Evolutionary conservation across 2,797 vertebrate genomes (phyloP), one percentile per base, ranked within the genome.

Genomic region (Vireo griseus): DNA sequence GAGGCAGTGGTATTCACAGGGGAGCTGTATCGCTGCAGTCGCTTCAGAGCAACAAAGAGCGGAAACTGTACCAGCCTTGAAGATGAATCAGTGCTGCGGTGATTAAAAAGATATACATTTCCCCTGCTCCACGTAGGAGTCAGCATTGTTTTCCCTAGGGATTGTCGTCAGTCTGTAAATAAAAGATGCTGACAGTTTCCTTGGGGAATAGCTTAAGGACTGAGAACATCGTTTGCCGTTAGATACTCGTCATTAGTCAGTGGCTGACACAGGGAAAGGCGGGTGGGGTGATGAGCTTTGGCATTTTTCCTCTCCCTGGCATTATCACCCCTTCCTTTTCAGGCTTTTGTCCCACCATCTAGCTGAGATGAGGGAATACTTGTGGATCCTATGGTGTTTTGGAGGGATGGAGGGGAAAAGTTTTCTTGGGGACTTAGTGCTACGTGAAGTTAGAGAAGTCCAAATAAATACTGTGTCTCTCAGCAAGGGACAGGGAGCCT

Each of bases 101-200:
- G 81, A 93, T 96, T 93, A 95, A 92, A 87, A 80, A 80, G 81
- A 89, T 86, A 44, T 7, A 68, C 22, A 16, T 82, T 95, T 88
- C 81, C 81, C 58, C 11, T 68, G 72, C 33, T 92, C 65, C 44
- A 22, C 6, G 1, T 10, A 72, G 78, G 72, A 95, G 67, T 80
- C 2, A 2, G 57, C 81, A 40, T 79, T 87, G 75, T 77, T 89
- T 87, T 87, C 92, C 91, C 50, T 16, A 11, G 81, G 75, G 93
- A 72, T 54, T 95, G 91, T 73, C 4, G 2, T 33, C 72, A 80
- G 81, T 92, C 93, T 93, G 80, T 94, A 94, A 94, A 85, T 95
- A 87, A 92, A 95, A 92, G 68, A 85, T 83, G 81, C 61, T 82
- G 78, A 73, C 2, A 5, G 45, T 74, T 89, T 92, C 91, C 86